Evolutionary conservation across 2,888 invertebrate genomes (phyloP).

Genomic region (Ophion ellenae): DNA sequence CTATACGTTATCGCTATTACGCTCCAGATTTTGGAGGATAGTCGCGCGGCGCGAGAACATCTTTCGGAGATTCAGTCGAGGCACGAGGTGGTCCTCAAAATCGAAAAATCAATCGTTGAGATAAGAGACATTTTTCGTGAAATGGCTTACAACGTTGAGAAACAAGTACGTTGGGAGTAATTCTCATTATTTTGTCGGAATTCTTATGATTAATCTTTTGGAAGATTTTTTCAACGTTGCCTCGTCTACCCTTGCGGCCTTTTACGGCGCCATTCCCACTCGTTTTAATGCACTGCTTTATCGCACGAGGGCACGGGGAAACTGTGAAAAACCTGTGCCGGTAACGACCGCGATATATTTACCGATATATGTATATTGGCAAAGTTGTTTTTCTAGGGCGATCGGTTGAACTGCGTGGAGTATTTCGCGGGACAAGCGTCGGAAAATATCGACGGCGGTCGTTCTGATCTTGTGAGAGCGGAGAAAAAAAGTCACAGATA

Average conservation of each 20-base stretch:
- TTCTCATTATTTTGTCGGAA: constrained; percentile 7
- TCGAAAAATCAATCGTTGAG: constrained; percentile 92
- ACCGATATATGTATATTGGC: background rate
- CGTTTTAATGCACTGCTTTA: background rate
- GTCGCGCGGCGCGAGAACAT: constrained; percentile 89
- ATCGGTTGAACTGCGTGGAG: constrained; percentile 88
- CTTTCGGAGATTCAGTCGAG: constrained; percentile 93
- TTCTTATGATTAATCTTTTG: constrained; percentile 16
- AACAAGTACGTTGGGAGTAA: constrained; percentile 85
- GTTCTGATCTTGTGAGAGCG: constrained; percentile 85
- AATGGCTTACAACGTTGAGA: constrained; percentile 92
- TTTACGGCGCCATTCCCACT: too few species aligned
- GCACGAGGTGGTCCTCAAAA: constrained; percentile 91
- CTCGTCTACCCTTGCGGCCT: too few species aligned
- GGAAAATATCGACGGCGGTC: constrained; percentile 86
- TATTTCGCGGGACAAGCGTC: constrained; percentile 87
- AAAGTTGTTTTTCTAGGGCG: constrained; percentile 85
- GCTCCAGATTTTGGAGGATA: constrained; percentile 91
- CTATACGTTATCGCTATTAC: constrained; percentile 24
- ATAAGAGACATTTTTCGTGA: constrained; percentile 93
- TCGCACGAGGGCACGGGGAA: background rate
- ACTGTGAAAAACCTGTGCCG: too few species aligned
- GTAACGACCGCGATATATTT: background rate
- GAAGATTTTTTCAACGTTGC: constrained; percentile 11
- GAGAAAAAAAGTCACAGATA: constrained; percentile 84